phyloP scores from a whole-genome alignment of 2,113 vertebrate genomes.

The Limanda limanda region DNA sequence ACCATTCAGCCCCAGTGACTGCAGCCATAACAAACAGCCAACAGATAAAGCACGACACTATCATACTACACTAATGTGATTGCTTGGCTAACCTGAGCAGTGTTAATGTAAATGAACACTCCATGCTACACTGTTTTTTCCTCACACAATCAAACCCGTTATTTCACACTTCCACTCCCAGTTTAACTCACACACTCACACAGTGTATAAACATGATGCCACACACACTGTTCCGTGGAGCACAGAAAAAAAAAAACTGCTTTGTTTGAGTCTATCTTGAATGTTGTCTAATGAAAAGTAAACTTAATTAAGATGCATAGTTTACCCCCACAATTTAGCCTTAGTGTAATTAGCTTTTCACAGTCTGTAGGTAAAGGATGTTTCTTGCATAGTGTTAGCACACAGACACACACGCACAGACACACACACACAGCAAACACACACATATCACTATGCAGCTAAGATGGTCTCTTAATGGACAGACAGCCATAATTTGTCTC shows the following conservation, averaged over 20 bases:
- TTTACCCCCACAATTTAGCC: slow-evolving; percentile 61
- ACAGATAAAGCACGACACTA: slow-evolving; percentile 16
- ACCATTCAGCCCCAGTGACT: neutral
- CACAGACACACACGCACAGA: neutral
- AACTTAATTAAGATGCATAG: slow-evolving; percentile 77
- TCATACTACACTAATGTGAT: slow-evolving; percentile 42
- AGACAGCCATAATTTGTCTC: slow-evolving; percentile 2
- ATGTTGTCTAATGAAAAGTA: slow-evolving; percentile 75
- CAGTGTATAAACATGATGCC: slow-evolving; percentile 9
- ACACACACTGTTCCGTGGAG: slow-evolving; percentile 17
- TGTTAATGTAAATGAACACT: slow-evolving; percentile 44
- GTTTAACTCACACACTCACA: neutral
- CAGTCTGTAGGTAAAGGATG: slow-evolving; percentile 71
- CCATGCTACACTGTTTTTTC: neutral
- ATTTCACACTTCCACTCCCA: slow-evolving; percentile 15
- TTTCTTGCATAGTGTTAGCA: slow-evolving; percentile 35
- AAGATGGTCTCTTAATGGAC: slow-evolving; percentile 23
- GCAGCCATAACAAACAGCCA: neutral
- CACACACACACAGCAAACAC: neutral
- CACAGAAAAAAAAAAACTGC: slow-evolving; percentile 8
- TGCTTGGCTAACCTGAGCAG: slow-evolving; percentile 36
- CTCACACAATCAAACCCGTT: slow-evolving; percentile 5
- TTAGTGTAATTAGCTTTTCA: slow-evolving; percentile 74
- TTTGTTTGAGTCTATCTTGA: slow-evolving; percentile 63
- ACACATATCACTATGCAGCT: too few species aligned